Evolutionary conservation across 2,113 vertebrate genomes (phyloP), one percentile per base, ranked within the genome.

Genomic region (Oreocharis arfaki): DNA sequence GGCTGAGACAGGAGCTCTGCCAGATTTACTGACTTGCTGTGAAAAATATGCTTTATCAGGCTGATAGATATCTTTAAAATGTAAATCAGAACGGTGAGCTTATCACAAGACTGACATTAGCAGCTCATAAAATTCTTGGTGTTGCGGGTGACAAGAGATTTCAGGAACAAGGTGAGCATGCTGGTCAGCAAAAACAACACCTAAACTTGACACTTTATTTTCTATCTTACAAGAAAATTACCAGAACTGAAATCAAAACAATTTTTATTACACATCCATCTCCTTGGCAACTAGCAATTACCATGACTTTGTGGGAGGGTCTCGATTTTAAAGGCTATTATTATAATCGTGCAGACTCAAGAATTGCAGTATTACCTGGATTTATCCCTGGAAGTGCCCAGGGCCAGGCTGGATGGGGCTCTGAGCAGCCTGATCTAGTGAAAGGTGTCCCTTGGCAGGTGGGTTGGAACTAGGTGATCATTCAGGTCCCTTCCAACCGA

Each of bases 11-110:
- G 94, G 81, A 97, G 46, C 88, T 84, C 94, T 56, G 74, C 56
- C 84, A 95, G 94, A 97, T 97, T 97, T 97, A 97, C 90, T 69
- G 94, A 94, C 95, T 96, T 93, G 52, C 89, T 95, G 50, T 79
- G 79, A 56, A 49, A 95, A 88, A 69, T 85, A 94, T 81, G 56
- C 68, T 95, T 93, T 39, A 74, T 68, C 93, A 92, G 85, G 77
- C 80, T 97, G 95, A 97, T 96, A 93, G 93, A 95, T 96, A 96
- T 73, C 95, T 97, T 97, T 97, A 95, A 98, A 97, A 97, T 97
- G 95, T 95, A 97, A 97, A 98, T 97, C 83, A 84, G 78, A 92
- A 93, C 61, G 60, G 93, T 63, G 87, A 97, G 90, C 61, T 90
- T 93, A 90, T 90, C 88, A 82, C 77, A 76, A 69, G 50, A 39